Evolutionary conservation across 2,797 vertebrate species (phyloP), one percentile per base, ranked within the genome.

Genomic region (Sorex maritimensis): DNA sequence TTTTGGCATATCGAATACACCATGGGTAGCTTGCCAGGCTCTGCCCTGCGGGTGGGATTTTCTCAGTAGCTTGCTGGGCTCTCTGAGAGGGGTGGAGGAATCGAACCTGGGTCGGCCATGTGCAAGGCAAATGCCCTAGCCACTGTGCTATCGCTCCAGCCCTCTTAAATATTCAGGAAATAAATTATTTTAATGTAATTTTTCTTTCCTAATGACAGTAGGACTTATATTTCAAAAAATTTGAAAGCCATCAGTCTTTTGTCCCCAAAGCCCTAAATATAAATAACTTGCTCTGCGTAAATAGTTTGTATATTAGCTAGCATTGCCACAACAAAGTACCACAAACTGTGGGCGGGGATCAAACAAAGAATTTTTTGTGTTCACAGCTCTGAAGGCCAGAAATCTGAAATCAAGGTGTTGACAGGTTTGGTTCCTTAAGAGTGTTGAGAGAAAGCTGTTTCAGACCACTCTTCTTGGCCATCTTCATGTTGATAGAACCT

Each of bases 141-240:
- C 34, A 34, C 34, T 34, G 34, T 34, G 34, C 34, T 34, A 34
- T 34, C 34, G 34, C 34, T 34, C 34, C 34, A 34, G 34, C 34
- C 34, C 34, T 34, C 34, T 34, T 34, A 34, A 44, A 44, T 44
- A 44, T 44, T 44, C 7, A 44, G 41, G 7, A 77, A 85, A 44
- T 84, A 77, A 55, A 86, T 19, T 69, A 65, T 86, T 91, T 77
- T 75, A 44, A 81, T 46, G 38, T 81, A 34, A 38, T 34, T 92
- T 89, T 55, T 38, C 10, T 89, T 86, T 86, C 38, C 72, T 84
- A 84, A 23, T 73, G 87, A 52, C 38, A 87, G n/a, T 28, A 81
- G 58, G 73, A 26, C 28, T 94, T 80, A 28, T 84, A 46, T 94
- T 80, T 90, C 23, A 93, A 81, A 82, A 92, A 52, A 61, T 79